Evolutionary conservation across 2,113 vertebrate genomes (phyloP), one percentile per base, ranked within the genome.

Genomic region (Cynopterus brachyotis): DNA sequence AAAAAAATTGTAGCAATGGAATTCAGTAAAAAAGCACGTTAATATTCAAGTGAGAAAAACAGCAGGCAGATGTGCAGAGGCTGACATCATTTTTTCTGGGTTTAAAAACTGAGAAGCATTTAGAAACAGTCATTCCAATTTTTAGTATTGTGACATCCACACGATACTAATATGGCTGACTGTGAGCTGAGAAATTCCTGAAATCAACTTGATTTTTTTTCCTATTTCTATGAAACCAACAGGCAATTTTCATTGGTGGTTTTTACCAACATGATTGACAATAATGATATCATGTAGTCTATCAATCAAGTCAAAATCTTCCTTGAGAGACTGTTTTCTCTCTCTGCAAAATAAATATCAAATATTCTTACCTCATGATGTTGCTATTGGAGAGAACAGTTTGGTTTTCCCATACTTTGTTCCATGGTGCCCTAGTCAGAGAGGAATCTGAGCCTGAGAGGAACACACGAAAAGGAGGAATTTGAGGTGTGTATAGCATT

Each of bases 21-120:
- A 95, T 92, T 32, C 20, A 89, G 72, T 92, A 72, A 92, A 91
- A 91, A 95, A 93, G 70, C 72, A 72, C 30, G 83, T 80, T 26
- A 75, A 83, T 69, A 94, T n/a, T 55, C 9, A 69, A 95, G 60
- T 91, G 26, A 95, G 45, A 82, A 28, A 75, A 96, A 86, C 6
- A 89, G n/a, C 69, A 91, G 72, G 60, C 53, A 96, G 50, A 89
- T 13, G 22, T n/a, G 12, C 66, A 95, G 57, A 92, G n/a, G 64
- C 60, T 73, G 67, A 73, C 73, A 83, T 4, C 78, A 28, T 35
- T 82, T 26, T 70, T 98, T 93, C 79, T 79, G 32, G 37, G 20
- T 69, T 91, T 45, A 73, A 94, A 95, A 83, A 70, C n/a, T 50
- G 8, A 60, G 37, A 93, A 93, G 53, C 67, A 35, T 93, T 78